phyloP scores from a whole-genome alignment of 2,797 vertebrate genomes.

The Sebastes melanostomus region DNA sequence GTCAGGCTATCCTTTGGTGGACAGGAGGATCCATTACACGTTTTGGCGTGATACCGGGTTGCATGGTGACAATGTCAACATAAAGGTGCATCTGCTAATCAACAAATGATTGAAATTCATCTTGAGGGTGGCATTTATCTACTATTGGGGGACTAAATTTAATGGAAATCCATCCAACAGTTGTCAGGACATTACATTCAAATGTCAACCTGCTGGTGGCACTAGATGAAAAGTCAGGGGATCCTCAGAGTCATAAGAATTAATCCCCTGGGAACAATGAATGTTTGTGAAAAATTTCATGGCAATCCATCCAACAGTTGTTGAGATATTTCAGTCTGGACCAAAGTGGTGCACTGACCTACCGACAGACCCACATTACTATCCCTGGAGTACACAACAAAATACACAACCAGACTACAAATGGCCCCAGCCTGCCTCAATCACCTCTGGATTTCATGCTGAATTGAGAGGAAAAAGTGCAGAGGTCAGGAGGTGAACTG shows the following conservation, averaged over 20 bases:
- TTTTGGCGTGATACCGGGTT: too few species aligned
- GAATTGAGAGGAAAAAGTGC: conserved; percentile 14
- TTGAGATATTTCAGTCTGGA: not conserved
- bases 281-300: not conserved
- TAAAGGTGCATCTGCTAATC: not conserved
- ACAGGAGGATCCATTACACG: too few species aligned
- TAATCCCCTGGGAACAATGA: not conserved
- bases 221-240: not conserved
- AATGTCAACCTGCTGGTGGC: not conserved
- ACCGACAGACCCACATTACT: not conserved
- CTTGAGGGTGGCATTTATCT: not conserved
- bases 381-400: not conserved
- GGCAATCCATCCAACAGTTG: not conserved
- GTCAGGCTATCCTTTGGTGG: too few species aligned
- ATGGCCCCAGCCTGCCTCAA: not conserved
- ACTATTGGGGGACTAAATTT: not conserved
- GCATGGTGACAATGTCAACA: not conserved
- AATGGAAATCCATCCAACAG: not conserved
- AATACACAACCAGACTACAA: conserved; percentile 2
- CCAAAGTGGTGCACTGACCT: not conserved
- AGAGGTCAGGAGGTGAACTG: conserved; percentile 64
- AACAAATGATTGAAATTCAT: not conserved
- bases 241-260: not conserved
- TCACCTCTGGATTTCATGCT: not conserved
- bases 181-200: not conserved